Evolutionary conservation across 2,113 vertebrate species (phyloP).

Genomic region (Piaya cayana): DNA sequence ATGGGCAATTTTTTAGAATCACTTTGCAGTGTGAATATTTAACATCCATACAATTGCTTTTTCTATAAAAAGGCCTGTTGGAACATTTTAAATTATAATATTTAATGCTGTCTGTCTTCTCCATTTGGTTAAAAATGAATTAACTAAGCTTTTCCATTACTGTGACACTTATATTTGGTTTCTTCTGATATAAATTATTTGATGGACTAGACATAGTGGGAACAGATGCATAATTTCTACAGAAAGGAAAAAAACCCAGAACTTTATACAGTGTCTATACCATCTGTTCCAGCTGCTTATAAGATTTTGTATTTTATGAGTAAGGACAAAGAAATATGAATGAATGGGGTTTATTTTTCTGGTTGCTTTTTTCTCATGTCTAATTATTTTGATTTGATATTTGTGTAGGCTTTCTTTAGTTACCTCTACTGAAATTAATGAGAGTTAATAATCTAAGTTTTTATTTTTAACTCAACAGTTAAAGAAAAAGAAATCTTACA

Average conservation of each 20-base stretch:
- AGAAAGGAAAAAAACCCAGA: not conserved
- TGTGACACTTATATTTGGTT: conserved; percentile 3
- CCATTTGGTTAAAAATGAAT: conserved; percentile 33
- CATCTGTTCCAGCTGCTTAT: not conserved
- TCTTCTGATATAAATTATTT: not conserved
- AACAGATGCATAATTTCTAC: not conserved
- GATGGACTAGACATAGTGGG: not conserved
- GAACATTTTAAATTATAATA: conserved; percentile 36
- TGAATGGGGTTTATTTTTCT: not conserved
- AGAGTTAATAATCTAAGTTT: not conserved
- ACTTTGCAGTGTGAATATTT: conserved; percentile 48
- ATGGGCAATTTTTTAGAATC: conserved; percentile 44
- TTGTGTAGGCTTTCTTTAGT: not conserved
- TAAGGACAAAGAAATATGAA: not conserved
- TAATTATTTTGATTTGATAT: not conserved
- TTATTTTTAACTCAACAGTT: not conserved
- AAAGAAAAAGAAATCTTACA: not conserved
- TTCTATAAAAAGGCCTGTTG: conserved; percentile 54
- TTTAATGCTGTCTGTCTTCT: conserved; percentile 45
- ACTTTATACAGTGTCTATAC: not conserved
- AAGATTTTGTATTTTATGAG: not conserved
- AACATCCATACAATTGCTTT: conserved; percentile 43
- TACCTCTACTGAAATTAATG: not conserved
- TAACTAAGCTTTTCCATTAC: not conserved
- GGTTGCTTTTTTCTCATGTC: not conserved